phyloP scores from a whole-genome alignment of 2,113 vertebrate species.

The Bos javanicus region DNA sequence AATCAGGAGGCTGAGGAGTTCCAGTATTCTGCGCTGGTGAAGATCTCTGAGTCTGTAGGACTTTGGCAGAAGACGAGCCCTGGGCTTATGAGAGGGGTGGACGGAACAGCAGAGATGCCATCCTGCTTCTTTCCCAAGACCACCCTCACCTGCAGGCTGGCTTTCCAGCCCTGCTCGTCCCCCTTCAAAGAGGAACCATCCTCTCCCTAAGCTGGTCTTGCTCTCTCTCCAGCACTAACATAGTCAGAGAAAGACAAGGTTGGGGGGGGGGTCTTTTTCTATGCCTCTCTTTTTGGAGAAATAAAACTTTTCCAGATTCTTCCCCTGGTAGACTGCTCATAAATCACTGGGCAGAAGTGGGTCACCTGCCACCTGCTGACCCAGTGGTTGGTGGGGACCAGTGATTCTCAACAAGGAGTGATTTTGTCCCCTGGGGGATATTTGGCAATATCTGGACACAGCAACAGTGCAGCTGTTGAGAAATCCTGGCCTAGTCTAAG shows the following conservation, averaged over 20 bases:
- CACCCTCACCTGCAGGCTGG: not conserved
- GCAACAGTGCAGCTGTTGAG: not conserved
- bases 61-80: not conserved
- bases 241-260: not conserved
- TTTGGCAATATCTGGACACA: not conserved
- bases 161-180: not conserved
- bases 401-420: not conserved
- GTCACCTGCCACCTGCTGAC: not conserved
- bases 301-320: not conserved
- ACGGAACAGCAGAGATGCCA: not conserved
- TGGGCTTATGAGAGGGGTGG: not conserved
- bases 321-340: not conserved
- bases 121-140: not conserved
- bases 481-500: not conserved
- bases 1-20: not conserved
- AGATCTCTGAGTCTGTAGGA: not conserved
- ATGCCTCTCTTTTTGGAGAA: not conserved
- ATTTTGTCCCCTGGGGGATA: not conserved
- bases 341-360: not conserved
- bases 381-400: not conserved
- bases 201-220: not conserved
- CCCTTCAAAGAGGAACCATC: not conserved
- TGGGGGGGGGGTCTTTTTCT: not conserved
- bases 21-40: not conserved
- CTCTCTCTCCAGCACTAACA: not conserved